These are phyloP conservation scores for zebrafish (Danio rerio) DNA, from an alignment of 2,113 vertebrate species.

Conservation along the genomic window GRCz12tu NC_133182.1:14499001-14499500, in stretches of 20 bases:
- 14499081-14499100: slow-evolving; percentile 48
- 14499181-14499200: slow-evolving; percentile 54
- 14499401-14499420: background rate
- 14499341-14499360: background rate
- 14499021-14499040: slow-evolving; percentile 25
- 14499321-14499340: slow-evolving; percentile 10
- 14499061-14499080: slow-evolving; percentile 43
- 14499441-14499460: no score
- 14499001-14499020: slow-evolving; percentile 13
- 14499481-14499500: no score
- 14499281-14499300: slow-evolving; percentile 17
- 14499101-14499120: slow-evolving; percentile 50
- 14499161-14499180: slow-evolving; percentile 29
- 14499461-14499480: no score
- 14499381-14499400: background rate
- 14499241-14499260: slow-evolving; percentile 47
- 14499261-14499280: slow-evolving; percentile 25
- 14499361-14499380: slow-evolving; percentile 17
- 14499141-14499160: slow-evolving; percentile 46
- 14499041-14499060: background rate
- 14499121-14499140: slow-evolving; percentile 55
- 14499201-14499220: slow-evolving; percentile 55
- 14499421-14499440: background rate
- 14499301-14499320: slow-evolving; percentile 32
- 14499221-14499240: slow-evolving; percentile 55